Conservation (phyloP, 1,140 invertebrate species). For the Drosophila willistoni region DNA sequence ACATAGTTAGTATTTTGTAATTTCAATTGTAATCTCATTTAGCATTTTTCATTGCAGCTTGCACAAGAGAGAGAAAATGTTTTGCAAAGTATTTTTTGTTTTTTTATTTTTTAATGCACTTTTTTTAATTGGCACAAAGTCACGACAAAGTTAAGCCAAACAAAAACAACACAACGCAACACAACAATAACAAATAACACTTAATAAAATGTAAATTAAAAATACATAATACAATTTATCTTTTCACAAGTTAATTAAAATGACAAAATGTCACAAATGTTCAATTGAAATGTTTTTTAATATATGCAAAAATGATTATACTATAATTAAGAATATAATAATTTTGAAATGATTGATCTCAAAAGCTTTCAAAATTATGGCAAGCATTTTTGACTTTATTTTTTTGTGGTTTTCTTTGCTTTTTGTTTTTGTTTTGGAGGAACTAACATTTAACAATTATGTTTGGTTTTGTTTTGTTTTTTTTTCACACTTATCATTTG, state of each 20-base stretch:
- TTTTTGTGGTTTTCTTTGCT: constrained; percentile 24
- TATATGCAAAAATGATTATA: background rate
- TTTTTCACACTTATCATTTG: constrained; percentile 33
- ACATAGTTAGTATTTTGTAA: constrained; percentile 52
- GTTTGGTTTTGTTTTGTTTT: constrained; percentile 16
- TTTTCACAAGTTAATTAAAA: constrained; percentile 1
- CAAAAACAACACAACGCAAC: background rate
- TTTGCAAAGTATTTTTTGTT: constrained; percentile 28
- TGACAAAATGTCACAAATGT: background rate
- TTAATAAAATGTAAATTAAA: constrained; percentile 34
- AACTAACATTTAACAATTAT: constrained; percentile 60
- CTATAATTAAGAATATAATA: background rate
- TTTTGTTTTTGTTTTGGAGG: constrained; percentile 27
- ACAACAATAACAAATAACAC: background rate
- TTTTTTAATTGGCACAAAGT: constrained; percentile 47
- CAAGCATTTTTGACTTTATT: constrained; percentile 44
- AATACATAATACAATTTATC: constrained; percentile 14
- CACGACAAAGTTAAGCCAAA: constrained; percentile 17
- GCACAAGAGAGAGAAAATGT: constrained; percentile 22
- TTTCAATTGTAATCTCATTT: constrained; percentile 35
- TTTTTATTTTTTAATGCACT: constrained; percentile 18
- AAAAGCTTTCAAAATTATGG: constrained; percentile 41
- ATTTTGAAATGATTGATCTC: background rate
- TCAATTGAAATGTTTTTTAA: constrained; percentile 6
- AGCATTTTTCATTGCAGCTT: constrained; percentile 14